Evolutionary conservation across 2,797 vertebrate genomes (phyloP), one percentile per base, ranked within the genome.

Genomic region (Adelosebastes latens): DNA sequence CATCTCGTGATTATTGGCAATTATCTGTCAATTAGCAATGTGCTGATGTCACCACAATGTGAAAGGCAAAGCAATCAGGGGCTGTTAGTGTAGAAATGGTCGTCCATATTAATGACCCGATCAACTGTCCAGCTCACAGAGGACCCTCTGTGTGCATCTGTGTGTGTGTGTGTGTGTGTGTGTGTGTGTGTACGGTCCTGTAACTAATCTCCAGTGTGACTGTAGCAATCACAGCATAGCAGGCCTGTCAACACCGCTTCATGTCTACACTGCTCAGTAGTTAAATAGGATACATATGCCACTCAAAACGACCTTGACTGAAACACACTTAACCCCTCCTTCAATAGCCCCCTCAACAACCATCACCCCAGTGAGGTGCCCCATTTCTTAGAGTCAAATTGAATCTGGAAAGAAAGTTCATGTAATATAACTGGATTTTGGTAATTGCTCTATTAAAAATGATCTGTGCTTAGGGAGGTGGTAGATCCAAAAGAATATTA

Each of bases 11-110:
- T 95, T 94, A 93, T 89, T 89, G 86, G 65, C 87, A 93, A 95
- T 95, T 94, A 94, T 84, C 82, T 88, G 86, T 87, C 92, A 91
- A 92, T 94, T 95, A 94, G 87, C 85, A 82, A 90, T 77, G 84
- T 92, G 89, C 90, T 94, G 93, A 94, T 94, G 93, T 94, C 91
- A 94, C 79, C 77, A 61, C 8, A n/a, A 89, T 73, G 88, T 87
- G 81, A 92, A 90, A 91, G 88, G 88, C 81, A 91, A 90, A 89
- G 88, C 90, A 93, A 93, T 93, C 89, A 88, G 81, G 69, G 74
- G 77, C 67, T 63, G 77, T 88, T 92, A 85, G 84, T 25, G 68
- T 24, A 83, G 82, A 90, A 89, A 87, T 59, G 84, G 77, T 46
- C 34, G 56, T 62, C 86, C 87, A 89, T 93, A 81, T 77, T 88